Base-by-base conservation (phyloP, 2,797 vertebrate species). In the Apogon talboti region DNA sequence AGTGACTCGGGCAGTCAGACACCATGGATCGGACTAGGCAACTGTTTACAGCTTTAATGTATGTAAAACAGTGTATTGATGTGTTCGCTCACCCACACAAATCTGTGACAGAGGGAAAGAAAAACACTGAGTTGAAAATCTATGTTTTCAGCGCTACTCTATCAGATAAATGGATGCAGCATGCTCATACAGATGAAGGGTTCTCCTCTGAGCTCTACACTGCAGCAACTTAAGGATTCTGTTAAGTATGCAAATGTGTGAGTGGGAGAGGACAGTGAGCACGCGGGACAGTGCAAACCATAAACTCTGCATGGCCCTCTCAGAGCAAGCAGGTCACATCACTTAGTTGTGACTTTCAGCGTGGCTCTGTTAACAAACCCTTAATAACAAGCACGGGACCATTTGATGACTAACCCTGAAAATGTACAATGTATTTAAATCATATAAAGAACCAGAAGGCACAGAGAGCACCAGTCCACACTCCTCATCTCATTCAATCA, bases 221-320 rank as follows among this genome's bases (percentile, higher is more conserved):
- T 87, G 86, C 82, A 84, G 63, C 74, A 87, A 80, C 81, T 89
- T 83, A 83, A 69, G 52, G 68, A 84, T 91, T 90, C 77, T 81
- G 70, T 90, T 81, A 84, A 73, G 63, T 79, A 84, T 92, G 85
- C 74, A 87, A 83, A 90, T 89, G 6, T 76, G 3, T 19, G 61
- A 51, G 70, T 68, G 79, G 79, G 80, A 47, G 83, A 75, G 33
- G 66, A 48, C 43, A 21, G 28, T 11, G 30, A 80, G 64, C 59
- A 70, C 47, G 60, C 72, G 66, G 70, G 71, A 76, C 10, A 4
- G 59, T 43, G 52, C 48, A 19, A 75, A 63, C 18, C 41, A 54
- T 61, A 41, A 84, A 74, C 67, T 66, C 71, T 49, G 45, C 43
- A 21, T 40, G 66, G 63, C 52, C 50, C 74, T 66, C 46, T 65